Percentiles rank a stretch among this genome's conserved stretches.
Evolutionary conservation across 2,797 vertebrate genomes (phyloP).

Genomic region (Gallinago solitaria): DNA sequence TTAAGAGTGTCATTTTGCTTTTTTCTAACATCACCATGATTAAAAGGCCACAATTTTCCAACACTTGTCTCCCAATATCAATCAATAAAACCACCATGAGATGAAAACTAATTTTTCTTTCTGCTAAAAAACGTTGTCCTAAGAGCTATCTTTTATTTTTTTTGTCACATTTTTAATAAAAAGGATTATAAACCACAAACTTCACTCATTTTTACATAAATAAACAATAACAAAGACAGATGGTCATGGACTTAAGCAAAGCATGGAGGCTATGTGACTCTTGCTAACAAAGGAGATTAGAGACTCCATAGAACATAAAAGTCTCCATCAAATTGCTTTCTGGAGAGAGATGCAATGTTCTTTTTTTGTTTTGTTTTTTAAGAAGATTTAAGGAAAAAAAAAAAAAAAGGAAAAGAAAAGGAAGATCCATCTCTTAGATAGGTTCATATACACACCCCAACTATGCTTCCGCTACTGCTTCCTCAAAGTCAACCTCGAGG

Average conservation of each 20-base stretch:
- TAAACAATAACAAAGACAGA: not conserved
- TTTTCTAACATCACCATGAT: not conserved
- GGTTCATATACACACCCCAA: not conserved
- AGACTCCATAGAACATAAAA: not conserved
- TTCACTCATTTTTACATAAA: not conserved
- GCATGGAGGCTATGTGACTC: not conserved
- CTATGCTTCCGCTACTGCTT: not conserved
- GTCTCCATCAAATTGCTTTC: not conserved
- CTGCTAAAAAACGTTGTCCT: accelerated
- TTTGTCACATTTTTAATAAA: not conserved
- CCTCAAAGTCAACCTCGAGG: not conserved
- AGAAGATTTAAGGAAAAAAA: not conserved
- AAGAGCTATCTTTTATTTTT: not conserved
- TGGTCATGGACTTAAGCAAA: not conserved
- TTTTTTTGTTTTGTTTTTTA: not conserved
- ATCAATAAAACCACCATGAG: not conserved
- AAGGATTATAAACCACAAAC: not conserved
- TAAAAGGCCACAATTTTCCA: not conserved
- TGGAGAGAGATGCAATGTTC: not conserved
- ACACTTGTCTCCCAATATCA: not conserved
- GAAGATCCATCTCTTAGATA: not conserved
- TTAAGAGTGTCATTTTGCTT: not conserved
- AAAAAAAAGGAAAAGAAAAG: not conserved
- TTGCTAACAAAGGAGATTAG: not conserved
- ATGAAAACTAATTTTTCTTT: not conserved